Evolutionary conservation across 2,888 invertebrate genomes (phyloP), one percentile per base, ranked within the genome.

Genomic region (Drosophila antonietae): DNA sequence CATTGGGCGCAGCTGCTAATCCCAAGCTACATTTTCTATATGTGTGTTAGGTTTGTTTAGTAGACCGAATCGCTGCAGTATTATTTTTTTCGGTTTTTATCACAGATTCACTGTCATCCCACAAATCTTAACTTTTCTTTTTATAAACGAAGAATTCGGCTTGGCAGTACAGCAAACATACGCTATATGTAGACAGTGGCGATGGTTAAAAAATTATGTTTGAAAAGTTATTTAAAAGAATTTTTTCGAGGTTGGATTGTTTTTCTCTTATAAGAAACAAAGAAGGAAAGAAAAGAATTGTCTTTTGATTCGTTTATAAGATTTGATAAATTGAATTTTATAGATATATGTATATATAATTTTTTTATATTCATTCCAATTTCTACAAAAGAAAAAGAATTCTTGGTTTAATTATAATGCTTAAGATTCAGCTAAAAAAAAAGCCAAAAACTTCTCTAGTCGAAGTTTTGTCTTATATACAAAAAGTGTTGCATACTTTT

Each of bases 81-180:
- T 61, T 77, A 75, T 73, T 63, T 77, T 77, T 73, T 76, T 80
- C 67, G 65, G 53, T 66, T 70, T 62, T 63, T 62, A 49, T 61
- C 59, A 68, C 75, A 83, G 73, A 73, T 85, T 86, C 86, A 85
- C 86, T 86, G 81, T 75, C 80, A 60, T 61, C 66, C 58, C 71
- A 61, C 58, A 75, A 79, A 57, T 20, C 20, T 62, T 61, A 73
- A 79, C 83, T 85, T 83, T 85, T 88, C 83, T 79, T 85, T 84
- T 86, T 82, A 60, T 15, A 20, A 41, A 39, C 51, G 31, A n/a
- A 18, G n/a, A 53, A 10, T 47, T 59, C 10, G 18, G 8, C 15
- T n/a, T 8, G 2, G 2, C 6, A 15, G 55, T n/a, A 72, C 60
- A 72, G 57, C 33, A 18, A 9, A 43, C 12, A 15, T 33, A 41